Percentiles rank a stretch among this genome's conserved stretches.
These are phyloP conservation scores for Palythoa heliodiscus DNA, from an alignment of 92 coral and sea anemone genomes.

Conservation along the genomic window DNA sequence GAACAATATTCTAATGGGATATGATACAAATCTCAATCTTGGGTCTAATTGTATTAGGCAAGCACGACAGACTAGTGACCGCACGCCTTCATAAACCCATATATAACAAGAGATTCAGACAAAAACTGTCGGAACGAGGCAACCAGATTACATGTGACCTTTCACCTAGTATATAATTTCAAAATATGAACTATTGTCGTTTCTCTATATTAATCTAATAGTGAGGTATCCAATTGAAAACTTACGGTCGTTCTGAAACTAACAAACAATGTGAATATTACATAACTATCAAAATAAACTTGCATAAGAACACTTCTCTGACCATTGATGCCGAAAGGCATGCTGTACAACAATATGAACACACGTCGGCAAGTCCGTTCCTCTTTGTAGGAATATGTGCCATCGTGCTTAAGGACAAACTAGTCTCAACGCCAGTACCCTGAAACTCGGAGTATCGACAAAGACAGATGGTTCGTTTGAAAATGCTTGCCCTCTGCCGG, in stretches of 20 bases:
- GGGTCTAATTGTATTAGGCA: background rate
- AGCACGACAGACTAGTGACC: background rate
- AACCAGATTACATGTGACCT: background rate
- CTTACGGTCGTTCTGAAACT: background rate
- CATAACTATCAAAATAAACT: background rate
- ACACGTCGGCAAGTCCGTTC: background rate
- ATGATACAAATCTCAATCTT: background rate
- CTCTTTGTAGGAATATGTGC: background rate
- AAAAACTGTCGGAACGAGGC: background rate
- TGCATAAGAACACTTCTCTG: background rate
- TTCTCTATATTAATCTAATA: background rate
- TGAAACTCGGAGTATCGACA: constrained; percentile 26
- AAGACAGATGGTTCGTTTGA: constrained; percentile 22
- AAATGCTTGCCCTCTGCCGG: constrained; percentile 11
- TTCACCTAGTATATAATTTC: background rate
- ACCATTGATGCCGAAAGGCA: constrained; percentile 17
- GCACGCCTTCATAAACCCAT: background rate
- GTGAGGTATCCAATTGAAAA: constrained; percentile 9
- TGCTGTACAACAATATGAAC: background rate
- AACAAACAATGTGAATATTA: background rate
- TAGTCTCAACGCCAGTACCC: constrained; percentile 16
- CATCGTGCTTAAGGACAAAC: constrained; percentile 5
- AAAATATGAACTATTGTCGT: background rate
- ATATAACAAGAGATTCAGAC: background rate
- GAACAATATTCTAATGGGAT: background rate